Percentiles rank a stretch among this genome's conserved stretches.
phyloP scores from a whole-genome alignment of 2,797 vertebrate genomes.

The Intellagama lesueurii region DNA sequence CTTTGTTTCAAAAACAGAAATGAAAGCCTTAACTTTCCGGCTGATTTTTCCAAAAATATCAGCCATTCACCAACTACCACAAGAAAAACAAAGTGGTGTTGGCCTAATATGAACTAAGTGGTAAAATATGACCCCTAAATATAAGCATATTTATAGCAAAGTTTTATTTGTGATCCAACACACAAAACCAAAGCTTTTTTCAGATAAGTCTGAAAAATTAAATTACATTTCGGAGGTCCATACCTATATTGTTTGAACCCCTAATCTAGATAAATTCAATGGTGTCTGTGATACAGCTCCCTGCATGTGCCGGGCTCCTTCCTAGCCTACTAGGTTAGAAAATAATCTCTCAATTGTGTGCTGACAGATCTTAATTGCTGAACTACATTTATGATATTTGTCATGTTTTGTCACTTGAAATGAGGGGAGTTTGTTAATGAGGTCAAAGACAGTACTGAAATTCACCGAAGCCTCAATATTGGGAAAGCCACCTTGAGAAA shows the following conservation, averaged over 20 bases:
- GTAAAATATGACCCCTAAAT: background rate
- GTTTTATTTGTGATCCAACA: background rate
- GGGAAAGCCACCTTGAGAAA: background rate
- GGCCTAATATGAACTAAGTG: conserved; percentile 1
- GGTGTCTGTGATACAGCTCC: too few relatives aligned
- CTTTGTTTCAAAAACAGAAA: conserved; percentile 32
- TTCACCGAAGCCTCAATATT: background rate
- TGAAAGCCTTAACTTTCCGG: conserved; percentile 31
- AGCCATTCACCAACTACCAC: conserved; percentile 21
- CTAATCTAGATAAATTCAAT: background rate
- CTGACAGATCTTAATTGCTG: background rate
- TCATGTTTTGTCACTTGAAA: background rate
- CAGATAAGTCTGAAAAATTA: background rate
- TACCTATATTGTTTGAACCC: background rate
- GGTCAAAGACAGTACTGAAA: background rate
- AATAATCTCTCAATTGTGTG: background rate
- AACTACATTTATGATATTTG: background rate
- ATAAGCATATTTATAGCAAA: background rate
- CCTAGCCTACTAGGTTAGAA: background rate
- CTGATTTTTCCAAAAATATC: conserved; percentile 31
- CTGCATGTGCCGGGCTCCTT: background rate
- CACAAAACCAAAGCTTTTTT: background rate
- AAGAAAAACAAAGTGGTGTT: conserved; percentile 38
- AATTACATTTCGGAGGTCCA: background rate
- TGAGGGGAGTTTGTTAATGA: background rate